Evolutionary conservation across 2,113 vertebrate genomes (phyloP), one percentile per base, ranked within the genome.

Genomic region (Zosterops japonicus): DNA sequence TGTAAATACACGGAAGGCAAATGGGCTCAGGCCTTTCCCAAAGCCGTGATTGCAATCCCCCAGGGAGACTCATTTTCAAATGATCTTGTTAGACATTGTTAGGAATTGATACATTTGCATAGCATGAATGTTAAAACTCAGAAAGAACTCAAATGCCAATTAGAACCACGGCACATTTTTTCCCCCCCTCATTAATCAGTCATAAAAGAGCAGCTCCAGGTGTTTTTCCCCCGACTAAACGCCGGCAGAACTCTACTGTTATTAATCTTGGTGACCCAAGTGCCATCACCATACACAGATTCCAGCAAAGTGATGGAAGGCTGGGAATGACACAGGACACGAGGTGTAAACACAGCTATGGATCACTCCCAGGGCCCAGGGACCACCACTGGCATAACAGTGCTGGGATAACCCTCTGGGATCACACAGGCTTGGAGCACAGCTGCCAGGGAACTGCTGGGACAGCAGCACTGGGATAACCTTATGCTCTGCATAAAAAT

Each of bases 71-170:
- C 87, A 92, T 96, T 97, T 97, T 81, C 95, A 96, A 95, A 95
- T 95, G 96, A 95, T 96, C 96, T 95, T 95, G 95, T 96, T 95
- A 96, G 97, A 96, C 97, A 96, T 96, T 95, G 97, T 96, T 93
- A 95, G 96, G 93, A 93, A 93, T 70, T 47, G 95, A 94, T 77
- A 44, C 74, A 89, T 97, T 96, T 97, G 96, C 97, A 97, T 95
- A 84, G 93, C 95, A 89, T 94, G 93, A 97, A 97, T 97, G 95
- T 95, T 95, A 97, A 97, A 96, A 86, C 96, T 90, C 84, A 31
- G 90, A 96, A 92, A 89, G 95, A 69, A 64, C 95, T 96, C 95
- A 93, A 89, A 92, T 13, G 39, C 96, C 97, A 93, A 93, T 95
- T 93, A 97, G 79, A 81, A 22, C 89, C 94, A 50, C 23, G 0